phyloP scores from a whole-genome alignment of 2,888 invertebrate genomes.

The Sinodicranocentrus sp. region DNA sequence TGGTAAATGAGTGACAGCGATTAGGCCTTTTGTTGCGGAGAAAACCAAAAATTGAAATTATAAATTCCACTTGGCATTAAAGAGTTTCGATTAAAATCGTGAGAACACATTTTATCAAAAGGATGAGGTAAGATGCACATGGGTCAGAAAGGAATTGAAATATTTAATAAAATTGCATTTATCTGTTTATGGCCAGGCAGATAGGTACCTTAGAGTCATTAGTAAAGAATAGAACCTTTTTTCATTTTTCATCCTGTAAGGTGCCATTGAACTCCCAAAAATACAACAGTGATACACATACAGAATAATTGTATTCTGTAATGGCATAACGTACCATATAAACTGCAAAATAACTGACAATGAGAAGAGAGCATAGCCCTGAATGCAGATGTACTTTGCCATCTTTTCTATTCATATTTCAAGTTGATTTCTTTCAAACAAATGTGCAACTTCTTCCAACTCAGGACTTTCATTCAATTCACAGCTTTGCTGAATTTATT shows the following conservation, averaged over 20 bases:
- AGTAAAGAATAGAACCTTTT: neutral
- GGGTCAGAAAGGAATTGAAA: neutral
- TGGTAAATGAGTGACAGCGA: conserved; percentile 1
- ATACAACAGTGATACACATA: neutral
- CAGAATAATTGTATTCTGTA: neutral
- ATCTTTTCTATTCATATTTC: no score
- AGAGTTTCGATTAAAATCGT: conserved; percentile 14
- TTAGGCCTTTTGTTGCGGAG: neutral
- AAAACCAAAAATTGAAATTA: neutral
- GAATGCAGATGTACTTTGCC: no score
- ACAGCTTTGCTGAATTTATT: neutral
- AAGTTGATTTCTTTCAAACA: no score
- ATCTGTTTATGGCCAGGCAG: neutral
- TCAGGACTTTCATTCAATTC: no score
- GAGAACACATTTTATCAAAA: neutral
- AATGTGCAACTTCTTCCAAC: no score
- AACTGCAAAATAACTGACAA: no score
- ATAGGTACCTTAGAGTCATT: no score
- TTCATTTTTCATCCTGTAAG: neutral
- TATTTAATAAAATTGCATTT: neutral
- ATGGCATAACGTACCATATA: neutral
- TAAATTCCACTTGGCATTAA: conserved; percentile 7
- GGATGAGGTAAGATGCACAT: conserved; percentile 4
- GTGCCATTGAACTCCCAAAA: conserved; percentile 42
- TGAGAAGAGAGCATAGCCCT: no score